phyloP scores from a whole-genome alignment of 2,113 vertebrate genomes.

The Oxygymnocypris stewartii region DNA sequence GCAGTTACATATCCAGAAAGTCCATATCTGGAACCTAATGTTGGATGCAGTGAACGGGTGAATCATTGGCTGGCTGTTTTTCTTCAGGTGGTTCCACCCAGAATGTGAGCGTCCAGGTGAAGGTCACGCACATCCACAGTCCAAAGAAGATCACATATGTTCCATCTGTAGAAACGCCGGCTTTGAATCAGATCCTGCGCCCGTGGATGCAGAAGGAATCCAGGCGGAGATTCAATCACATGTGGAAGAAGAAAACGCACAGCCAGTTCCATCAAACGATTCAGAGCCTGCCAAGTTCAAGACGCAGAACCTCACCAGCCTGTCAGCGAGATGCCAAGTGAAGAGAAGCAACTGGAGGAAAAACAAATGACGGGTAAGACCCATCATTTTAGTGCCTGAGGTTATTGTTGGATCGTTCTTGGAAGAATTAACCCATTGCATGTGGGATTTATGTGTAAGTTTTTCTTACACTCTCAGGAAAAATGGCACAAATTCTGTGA shows the following conservation, averaged over 20 bases:
- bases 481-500: too few relatives aligned
- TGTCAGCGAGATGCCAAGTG: not conserved
- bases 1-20: not conserved
- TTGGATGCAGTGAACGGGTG: not conserved
- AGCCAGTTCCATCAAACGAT: conserved; percentile 67
- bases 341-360: conserved; percentile 61
- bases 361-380: conserved; percentile 66
- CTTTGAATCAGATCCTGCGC: conserved; percentile 71
- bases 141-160: conserved; percentile 88
- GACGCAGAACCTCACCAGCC: conserved; percentile 43
- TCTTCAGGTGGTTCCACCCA: conserved; percentile 87
- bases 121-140: conserved; percentile 81
- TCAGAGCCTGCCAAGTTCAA: conserved; percentile 55
- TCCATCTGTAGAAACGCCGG: conserved; percentile 83
- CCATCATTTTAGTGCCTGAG: not conserved
- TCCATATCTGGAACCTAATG: not conserved
- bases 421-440: not conserved
- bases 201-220: conserved; percentile 65
- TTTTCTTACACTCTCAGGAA: too few relatives aligned
- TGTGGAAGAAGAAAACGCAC: conserved; percentile 66
- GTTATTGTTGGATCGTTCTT: not conserved
- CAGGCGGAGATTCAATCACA: conserved; percentile 67
- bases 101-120: conserved; percentile 90
- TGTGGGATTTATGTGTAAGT: too few relatives aligned
- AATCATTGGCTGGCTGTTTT: not conserved